A percentile compares a stretch with the other conserved stretches of the same genome.
Evolutionary conservation across 2,888 invertebrate genomes (phyloP).

Genomic region (Scaeva pyrastri): DNA sequence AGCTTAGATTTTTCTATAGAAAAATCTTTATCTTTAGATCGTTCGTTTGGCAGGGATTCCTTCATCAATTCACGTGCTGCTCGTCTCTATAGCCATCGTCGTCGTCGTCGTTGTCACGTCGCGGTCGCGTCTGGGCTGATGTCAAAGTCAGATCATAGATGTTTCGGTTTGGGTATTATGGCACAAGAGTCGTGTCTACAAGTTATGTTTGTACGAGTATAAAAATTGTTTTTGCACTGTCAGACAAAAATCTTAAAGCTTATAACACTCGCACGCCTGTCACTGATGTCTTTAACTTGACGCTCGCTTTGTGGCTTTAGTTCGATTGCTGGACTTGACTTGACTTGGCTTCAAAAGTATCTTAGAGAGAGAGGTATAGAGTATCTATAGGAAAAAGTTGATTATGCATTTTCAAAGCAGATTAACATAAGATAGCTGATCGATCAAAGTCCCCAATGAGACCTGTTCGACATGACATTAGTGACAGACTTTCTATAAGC

Average conservation of each 20-base stretch:
- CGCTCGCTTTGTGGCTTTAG: neutral
- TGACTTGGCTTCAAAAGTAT: neutral
- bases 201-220: constrained; percentile 13
- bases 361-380: neutral
- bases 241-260: constrained; percentile 64
- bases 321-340: no score
- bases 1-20: constrained; percentile 19
- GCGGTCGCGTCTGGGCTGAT: no score
- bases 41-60: constrained; percentile 7
- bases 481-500: constrained; percentile 68
- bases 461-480: constrained; percentile 68
- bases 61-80: constrained; percentile 11
- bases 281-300: constrained; percentile 30
- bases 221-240: constrained; percentile 37
- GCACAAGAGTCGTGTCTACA: constrained; percentile 56
- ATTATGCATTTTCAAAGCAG: constrained; percentile 67
- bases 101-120: constrained; percentile 60
- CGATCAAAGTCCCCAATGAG: constrained; percentile 67
- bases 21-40: constrained; percentile 14
- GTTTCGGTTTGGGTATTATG: constrained; percentile 56
- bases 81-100: no score
- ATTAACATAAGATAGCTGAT: constrained; percentile 74
- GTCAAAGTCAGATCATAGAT: constrained; percentile 69
- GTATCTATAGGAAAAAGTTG: constrained; percentile 29
- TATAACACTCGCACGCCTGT: constrained; percentile 65